phyloP scores from a whole-genome alignment of 2,113 vertebrate genomes.

The Paradoxurus hermaphroditus region DNA sequence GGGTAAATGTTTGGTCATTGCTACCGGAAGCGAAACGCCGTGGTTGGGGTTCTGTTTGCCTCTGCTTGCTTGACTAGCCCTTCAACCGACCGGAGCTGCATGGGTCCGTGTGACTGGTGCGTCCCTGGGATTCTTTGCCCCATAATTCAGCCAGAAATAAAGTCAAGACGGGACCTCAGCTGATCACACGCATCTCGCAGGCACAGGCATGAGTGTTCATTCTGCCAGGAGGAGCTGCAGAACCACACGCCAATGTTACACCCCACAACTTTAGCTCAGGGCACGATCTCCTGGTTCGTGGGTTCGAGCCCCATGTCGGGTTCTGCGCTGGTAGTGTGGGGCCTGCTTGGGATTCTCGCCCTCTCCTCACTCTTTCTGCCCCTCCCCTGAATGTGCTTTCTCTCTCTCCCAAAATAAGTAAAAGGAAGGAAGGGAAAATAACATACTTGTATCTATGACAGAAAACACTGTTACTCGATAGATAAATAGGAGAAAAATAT shows the following conservation, averaged over 20 bases:
- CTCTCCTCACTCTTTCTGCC: no score
- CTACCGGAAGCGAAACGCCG: not conserved
- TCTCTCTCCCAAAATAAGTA: no score
- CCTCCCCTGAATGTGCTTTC: no score
- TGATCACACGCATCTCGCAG: not conserved
- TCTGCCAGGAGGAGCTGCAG: not conserved
- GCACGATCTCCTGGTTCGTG: no score
- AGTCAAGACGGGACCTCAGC: not conserved
- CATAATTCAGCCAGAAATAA: not conserved
- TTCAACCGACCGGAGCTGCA: not conserved
- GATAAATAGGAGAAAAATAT: not conserved
- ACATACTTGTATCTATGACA: not conserved
- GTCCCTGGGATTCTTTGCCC: not conserved
- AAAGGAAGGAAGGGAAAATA: not conserved
- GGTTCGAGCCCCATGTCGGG: no score
- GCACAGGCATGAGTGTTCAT: not conserved
- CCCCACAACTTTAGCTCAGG: no score
- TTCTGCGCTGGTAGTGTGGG: no score
- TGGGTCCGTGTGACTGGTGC: not conserved
- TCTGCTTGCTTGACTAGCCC: not conserved
- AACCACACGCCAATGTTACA: not conserved
- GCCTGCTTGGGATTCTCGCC: no score
- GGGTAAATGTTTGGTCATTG: not conserved
- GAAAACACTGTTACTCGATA: not conserved
- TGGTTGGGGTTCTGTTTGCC: not conserved